phyloP scores from a whole-genome alignment of 2,113 vertebrate species.

The Salvelinus sp. region DNA sequence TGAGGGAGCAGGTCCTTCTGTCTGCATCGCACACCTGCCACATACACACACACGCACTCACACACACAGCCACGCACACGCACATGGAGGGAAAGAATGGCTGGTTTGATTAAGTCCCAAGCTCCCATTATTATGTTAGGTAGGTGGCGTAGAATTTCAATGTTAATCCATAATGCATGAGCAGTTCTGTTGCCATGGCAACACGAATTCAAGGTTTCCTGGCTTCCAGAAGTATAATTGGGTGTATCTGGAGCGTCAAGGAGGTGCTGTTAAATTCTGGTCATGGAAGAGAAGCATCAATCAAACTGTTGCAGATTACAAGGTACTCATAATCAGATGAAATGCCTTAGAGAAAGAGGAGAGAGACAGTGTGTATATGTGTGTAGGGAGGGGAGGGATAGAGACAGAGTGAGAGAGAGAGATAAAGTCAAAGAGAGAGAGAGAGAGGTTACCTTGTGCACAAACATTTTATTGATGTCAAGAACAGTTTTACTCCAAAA shows the following conservation, averaged over 20 bases:
- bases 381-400: not conserved
- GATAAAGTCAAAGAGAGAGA: slow-evolving; percentile 7
- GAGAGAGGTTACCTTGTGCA: not conserved
- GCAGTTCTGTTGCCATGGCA: slow-evolving; percentile 86
- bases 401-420: not conserved
- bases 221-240: slow-evolving; percentile 88
- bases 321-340: slow-evolving; percentile 83
- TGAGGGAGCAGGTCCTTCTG: slow-evolving; percentile 6
- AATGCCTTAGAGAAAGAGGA: slow-evolving; percentile 78
- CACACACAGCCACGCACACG: slow-evolving; percentile 15
- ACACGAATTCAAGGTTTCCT: slow-evolving; percentile 96
- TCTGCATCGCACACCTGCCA: slow-evolving; percentile 3
- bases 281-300: slow-evolving; percentile 86
- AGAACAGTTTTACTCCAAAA: too few relatives aligned
- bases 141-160: slow-evolving; percentile 61
- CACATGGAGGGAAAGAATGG: slow-evolving; percentile 29
- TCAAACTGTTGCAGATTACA: slow-evolving; percentile 83
- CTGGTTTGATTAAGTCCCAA: slow-evolving; percentile 69
- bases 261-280: slow-evolving; percentile 87
- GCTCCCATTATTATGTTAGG: slow-evolving; percentile 89
- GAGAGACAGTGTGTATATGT: too few relatives aligned
- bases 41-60: slow-evolving; percentile 2
- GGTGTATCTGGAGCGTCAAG: slow-evolving; percentile 80
- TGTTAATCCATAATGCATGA: slow-evolving; percentile 95
- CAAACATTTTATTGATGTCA: too few relatives aligned